These are phyloP conservation scores for Trisateles emortualis DNA, from an alignment of 2,888 invertebrate genomes.

Conservation along the genomic window DNA sequence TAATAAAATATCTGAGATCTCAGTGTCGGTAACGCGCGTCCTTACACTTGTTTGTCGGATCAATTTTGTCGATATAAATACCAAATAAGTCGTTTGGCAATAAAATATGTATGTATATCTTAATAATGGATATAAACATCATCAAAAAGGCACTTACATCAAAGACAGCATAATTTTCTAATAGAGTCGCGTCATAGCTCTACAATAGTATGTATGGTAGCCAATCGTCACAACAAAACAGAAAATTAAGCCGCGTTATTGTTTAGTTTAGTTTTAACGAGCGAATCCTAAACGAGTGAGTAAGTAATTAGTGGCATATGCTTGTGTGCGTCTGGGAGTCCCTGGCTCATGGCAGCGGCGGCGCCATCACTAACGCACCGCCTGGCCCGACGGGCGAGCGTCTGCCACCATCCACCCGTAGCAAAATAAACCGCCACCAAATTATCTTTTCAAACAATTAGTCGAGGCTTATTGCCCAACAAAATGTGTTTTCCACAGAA, in stretches of 20 bases:
- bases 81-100: too few species aligned
- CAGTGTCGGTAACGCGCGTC: too few species aligned
- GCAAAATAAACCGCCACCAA: conserved; percentile 77
- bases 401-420: conserved; percentile 51
- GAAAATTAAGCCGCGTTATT: conserved; percentile 4
- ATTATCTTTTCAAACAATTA: conserved; percentile 84
- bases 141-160: too few species aligned
- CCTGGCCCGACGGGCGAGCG: conserved; percentile 59
- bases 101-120: too few species aligned
- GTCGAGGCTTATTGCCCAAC: conserved; percentile 71
- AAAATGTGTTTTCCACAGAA: conserved; percentile 55
- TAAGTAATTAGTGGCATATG: conserved; percentile 78
- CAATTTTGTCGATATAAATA: too few species aligned
- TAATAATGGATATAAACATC: too few species aligned
- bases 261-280: conserved; percentile 29
- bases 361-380: conserved; percentile 71
- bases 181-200: too few species aligned
- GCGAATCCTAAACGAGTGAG: conserved; percentile 37
- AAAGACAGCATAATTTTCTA: too few species aligned
- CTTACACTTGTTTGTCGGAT: too few species aligned
- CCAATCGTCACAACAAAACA: background rate
- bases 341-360: conserved; percentile 34
- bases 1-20: too few species aligned
- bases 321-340: conserved; percentile 50
- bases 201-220: too few species aligned